These are phyloP conservation scores for Bettongia penicillata DNA, from an alignment of 2,113 vertebrate species.

Conservation along the genomic window DNA sequence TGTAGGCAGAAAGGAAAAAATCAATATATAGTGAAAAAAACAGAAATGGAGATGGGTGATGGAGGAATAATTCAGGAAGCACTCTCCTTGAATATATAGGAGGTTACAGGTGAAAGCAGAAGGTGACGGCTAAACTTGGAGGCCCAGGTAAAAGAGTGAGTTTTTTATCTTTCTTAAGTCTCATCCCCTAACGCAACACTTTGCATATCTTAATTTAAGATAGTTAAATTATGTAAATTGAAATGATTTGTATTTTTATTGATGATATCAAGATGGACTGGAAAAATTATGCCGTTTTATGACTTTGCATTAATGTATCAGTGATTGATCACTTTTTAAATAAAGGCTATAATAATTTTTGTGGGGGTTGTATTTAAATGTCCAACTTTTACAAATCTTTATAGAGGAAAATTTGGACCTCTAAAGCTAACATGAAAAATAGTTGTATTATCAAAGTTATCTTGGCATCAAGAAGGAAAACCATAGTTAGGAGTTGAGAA, in stretches of 20 bases:
- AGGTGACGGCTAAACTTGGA: not conserved
- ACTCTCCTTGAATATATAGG: not conserved
- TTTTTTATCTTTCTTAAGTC: not conserved
- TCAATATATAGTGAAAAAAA: not conserved
- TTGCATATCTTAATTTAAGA: not conserved
- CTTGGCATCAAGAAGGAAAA: slow-evolving; percentile 25
- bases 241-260: not conserved
- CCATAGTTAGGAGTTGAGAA: not conserved
- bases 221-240: not conserved
- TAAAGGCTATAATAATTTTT: not conserved
- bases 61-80: not conserved
- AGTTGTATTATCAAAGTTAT: not conserved
- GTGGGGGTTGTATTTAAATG: not conserved
- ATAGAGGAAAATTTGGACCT: slow-evolving; percentile 11
- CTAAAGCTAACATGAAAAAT: slow-evolving; percentile 17
- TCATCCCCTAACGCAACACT: not conserved
- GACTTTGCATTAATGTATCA: slow-evolving; percentile 5
- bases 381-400: not conserved
- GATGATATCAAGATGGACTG: not conserved
- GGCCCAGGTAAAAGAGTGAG: not conserved
- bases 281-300: not conserved
- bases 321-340: not conserved
- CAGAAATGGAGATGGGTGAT: not conserved
- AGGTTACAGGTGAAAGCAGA: not conserved
- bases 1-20: not conserved